phyloP scores from a whole-genome alignment of 2,888 invertebrate genomes.

The Eutolmus rufibarbis region DNA sequence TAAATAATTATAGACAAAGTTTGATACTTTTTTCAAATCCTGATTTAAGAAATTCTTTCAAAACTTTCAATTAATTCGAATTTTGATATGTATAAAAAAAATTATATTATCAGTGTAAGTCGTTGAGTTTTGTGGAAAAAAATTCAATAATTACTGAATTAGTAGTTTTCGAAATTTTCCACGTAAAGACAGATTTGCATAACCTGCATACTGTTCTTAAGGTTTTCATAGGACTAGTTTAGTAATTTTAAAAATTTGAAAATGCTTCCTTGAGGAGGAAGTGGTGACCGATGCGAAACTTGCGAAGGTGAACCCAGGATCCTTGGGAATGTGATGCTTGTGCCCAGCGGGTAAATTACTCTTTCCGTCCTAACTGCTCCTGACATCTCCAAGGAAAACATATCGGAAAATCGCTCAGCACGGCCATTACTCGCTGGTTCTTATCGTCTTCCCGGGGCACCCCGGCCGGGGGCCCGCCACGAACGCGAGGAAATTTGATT shows the following conservation, averaged over 20 bases:
- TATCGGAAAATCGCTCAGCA: conserved; percentile 37
- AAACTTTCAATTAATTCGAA: no score
- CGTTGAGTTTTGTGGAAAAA: no score
- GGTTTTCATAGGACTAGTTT: not conserved
- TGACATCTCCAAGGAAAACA: conserved; percentile 12
- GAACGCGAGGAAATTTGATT: conserved; percentile 42
- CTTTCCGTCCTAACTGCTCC: conserved; percentile 13
- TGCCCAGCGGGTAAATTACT: not conserved
- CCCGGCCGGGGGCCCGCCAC: not conserved
- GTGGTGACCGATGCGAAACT: not conserved
- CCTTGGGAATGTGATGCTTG: not conserved
- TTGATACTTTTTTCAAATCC: no score
- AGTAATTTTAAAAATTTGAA: not conserved
- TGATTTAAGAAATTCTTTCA: no score
- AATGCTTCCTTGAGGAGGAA: not conserved
- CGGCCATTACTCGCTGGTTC: conserved; percentile 27
- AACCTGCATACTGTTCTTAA: no score
- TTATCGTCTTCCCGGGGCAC: conserved; percentile 10
- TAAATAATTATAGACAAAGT: no score
- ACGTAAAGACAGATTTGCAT: no score
- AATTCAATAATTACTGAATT: no score
- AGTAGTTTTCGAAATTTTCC: no score
- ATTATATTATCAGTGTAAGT: no score
- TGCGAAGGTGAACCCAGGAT: not conserved
- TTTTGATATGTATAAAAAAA: no score